These are phyloP conservation scores for Zaprionus inermis DNA, from an alignment of 1,140 invertebrate species.

Conservation along the genomic window DNA sequence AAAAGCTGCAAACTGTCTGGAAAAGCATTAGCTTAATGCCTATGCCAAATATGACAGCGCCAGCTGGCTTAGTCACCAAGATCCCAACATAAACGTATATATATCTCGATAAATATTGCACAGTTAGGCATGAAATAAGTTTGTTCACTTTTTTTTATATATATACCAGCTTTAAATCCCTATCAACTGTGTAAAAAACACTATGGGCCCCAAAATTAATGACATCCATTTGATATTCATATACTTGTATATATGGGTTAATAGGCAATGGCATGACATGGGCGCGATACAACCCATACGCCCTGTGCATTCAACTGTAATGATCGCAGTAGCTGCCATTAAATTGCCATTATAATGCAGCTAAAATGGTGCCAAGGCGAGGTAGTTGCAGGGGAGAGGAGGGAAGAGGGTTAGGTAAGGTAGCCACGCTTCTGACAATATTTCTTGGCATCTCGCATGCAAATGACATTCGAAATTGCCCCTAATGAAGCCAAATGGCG, in stretches of 20 bases:
- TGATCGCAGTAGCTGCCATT: constrained; percentile 45
- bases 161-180: no score
- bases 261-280: constrained; percentile 12
- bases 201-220: no score
- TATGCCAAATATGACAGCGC: no score
- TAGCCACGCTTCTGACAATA: constrained; percentile 19
- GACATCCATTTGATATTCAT: constrained; percentile 4
- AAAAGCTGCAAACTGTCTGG: no score
- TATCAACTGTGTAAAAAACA: no score
- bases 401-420: not conserved
- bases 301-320: constrained; percentile 15
- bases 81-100: no score
- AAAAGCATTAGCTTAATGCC: no score
- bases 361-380: constrained; percentile 9
- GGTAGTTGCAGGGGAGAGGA: no score
- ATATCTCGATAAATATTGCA: not conserved
- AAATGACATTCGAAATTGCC: constrained; percentile 57
- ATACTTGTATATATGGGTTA: constrained; percentile 32
- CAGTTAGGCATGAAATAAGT: not conserved
- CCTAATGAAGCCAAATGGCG: constrained; percentile 59
- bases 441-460: constrained; percentile 35
- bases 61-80: no score
- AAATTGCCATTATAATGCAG: constrained; percentile 63
- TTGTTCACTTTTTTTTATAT: not conserved
- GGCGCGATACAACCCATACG: not conserved